Percentiles rank a stretch among this genome's conserved stretches.
phyloP scores from a whole-genome alignment of 92 coral and sea anemone genomes.

The Heliopora coerulea region DNA sequence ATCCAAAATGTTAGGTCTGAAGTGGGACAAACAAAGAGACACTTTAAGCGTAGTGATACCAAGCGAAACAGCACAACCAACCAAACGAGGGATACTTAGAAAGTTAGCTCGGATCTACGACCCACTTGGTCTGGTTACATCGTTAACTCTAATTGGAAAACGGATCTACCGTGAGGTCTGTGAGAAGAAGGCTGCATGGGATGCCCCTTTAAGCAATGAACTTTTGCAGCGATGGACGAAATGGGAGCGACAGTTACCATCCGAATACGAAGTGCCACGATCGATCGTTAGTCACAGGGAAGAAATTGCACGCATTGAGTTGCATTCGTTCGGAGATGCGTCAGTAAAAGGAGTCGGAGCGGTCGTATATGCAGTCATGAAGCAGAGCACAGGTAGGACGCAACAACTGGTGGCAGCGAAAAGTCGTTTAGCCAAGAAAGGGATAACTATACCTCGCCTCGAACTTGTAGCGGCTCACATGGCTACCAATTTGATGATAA shows the following conservation, averaged over 20 bases:
- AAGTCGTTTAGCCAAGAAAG: too few species aligned
- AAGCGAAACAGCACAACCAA: conserved; percentile 11
- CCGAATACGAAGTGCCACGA: conserved; percentile 2
- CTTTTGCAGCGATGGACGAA: not conserved
- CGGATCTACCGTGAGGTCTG: conserved; percentile 6
- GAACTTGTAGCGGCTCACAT: too few species aligned
- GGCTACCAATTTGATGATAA: too few species aligned
- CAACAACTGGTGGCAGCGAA: too few species aligned
- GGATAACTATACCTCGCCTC: too few species aligned
- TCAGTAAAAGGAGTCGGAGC: too few species aligned
- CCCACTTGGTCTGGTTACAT: conserved; percentile 26
- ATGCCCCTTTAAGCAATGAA: not conserved
- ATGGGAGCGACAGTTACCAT: conserved; percentile 8
- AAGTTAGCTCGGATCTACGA: conserved; percentile 37
- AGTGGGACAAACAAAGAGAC: too few species aligned
- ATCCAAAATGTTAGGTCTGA: too few species aligned
- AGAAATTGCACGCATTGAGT: too few species aligned
- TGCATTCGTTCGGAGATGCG: too few species aligned
- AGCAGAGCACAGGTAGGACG: too few species aligned
- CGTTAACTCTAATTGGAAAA: conserved; percentile 17
- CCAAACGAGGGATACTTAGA: conserved; percentile 40
- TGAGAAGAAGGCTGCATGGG: conserved; percentile 7
- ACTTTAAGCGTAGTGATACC: conserved; percentile 10
- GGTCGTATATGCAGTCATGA: too few species aligned
- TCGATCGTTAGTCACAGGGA: not conserved